phyloP scores from a whole-genome alignment of 2,113 vertebrate species.

The Andinoacara biseriatus region DNA sequence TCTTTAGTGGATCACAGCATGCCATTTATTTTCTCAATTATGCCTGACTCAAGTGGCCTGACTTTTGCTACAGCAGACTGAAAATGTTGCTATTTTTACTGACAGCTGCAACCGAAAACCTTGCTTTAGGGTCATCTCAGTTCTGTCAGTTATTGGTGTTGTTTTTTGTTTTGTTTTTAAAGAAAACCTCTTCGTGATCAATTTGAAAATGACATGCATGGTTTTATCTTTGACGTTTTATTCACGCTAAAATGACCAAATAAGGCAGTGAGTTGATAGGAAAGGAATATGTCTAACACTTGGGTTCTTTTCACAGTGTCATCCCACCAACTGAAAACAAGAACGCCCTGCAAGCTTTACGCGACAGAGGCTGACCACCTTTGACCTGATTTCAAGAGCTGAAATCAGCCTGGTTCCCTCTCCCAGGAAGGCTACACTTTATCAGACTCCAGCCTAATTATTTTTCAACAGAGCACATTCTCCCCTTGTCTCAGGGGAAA shows the following conservation, averaged over 20 bases:
- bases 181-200: background rate
- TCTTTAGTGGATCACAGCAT: constrained; percentile 1
- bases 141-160: background rate
- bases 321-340: constrained; percentile 17
- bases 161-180: background rate
- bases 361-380: constrained; percentile 28
- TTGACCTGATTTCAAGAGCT: constrained; percentile 39
- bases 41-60: background rate
- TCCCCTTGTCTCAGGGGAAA: constrained; percentile 47
- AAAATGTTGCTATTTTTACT: constrained; percentile 39
- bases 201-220: background rate
- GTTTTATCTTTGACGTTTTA: background rate
- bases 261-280: background rate
- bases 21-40: constrained; percentile 31
- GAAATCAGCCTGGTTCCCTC: constrained; percentile 2
- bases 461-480: constrained; percentile 31
- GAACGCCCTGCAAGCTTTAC: constrained; percentile 23
- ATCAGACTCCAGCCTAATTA: constrained; percentile 39
- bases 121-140: constrained; percentile 14
- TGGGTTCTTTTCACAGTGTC: constrained; percentile 51
- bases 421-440: constrained; percentile 27
- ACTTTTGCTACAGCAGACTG: background rate
- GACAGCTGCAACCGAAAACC: background rate
- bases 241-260: background rate
- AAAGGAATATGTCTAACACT: constrained; percentile 19